Evolutionary conservation across 1,140 invertebrate species (phyloP), one percentile per base, ranked within the genome.

Genomic region (Atta texana): DNA sequence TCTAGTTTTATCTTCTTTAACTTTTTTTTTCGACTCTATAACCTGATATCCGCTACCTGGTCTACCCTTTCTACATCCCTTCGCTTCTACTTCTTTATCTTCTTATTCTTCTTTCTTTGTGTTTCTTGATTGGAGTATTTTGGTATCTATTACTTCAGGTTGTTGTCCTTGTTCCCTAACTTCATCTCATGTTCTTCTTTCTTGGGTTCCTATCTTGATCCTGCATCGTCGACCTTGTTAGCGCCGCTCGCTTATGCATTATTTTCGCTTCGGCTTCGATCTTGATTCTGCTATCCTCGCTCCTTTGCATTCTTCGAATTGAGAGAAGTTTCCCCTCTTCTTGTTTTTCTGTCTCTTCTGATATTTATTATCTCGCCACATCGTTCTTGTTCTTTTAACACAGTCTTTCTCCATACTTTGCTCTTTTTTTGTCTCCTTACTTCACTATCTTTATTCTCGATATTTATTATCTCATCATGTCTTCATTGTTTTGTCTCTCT

Each of bases 221-320:
- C 69, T 61, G 55, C 69, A 61, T 74, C 80, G 80, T 74, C 80
- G 69, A 84, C 80, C 80, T 84, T 84, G 80, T 84, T 84, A 84
- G 69, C 69, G 39, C 24, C 39, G 80, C 69, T 74, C 24, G 80
- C 69, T 84, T 74, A 59, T 72, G 55, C 78, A 82, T 82, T 82
- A 84, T 84, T 84, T 71, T 84, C 61, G 28, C 80, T 84, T 84
- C 80, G 69, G 28, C 69, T 71, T 49, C 80, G 80, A 84, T 84
- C 80, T 84, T 84, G 80, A 84, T 84, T 69, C 80, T 84, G 69
- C 69, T 84, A 84, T 84, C 69, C 69, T 74, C 55, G 68, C 39
- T 51, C 44, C 55, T 61, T 61, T 74, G 55, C 80, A 74, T 84
- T 28, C 80, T 84, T 84, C 69, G 68, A 61, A 51, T 57, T 18